Evolutionary conservation across 2,113 vertebrate genomes (phyloP).

Genomic region (Lampris megalopsis): DNA sequence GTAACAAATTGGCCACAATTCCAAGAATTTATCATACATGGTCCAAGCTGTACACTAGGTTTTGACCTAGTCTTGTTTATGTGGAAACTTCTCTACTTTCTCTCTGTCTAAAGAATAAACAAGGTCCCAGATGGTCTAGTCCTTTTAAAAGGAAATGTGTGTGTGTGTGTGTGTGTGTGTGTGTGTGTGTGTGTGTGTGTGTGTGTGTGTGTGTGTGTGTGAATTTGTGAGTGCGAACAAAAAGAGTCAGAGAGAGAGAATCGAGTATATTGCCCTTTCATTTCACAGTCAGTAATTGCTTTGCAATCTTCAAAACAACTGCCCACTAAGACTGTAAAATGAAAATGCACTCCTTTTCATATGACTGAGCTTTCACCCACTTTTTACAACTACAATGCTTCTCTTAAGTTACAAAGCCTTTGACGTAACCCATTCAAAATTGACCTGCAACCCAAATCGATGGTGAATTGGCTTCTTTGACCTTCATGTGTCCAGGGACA

Average conservation of each 20-base stretch:
- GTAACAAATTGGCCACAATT: too few species aligned
- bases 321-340: neutral
- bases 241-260: neutral
- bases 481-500: too few species aligned
- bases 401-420: neutral
- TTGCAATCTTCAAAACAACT: neutral
- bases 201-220: conserved; percentile 1
- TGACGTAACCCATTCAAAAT: neutral
- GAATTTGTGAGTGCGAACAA: neutral
- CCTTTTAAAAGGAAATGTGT: neutral
- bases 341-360: neutral
- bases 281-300: neutral
- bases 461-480: too few species aligned
- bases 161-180: conserved; percentile 1
- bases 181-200: neutral
- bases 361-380: neutral
- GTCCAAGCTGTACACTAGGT: too few species aligned
- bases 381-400: neutral
- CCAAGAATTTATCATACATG: too few species aligned
- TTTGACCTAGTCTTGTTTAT: neutral
- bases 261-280: neutral
- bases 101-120: too few species aligned
- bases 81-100: neutral
- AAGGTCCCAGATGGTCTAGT: neutral
- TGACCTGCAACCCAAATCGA: neutral